Percentiles rank a stretch among this genome's conserved stretches.
These are phyloP conservation scores for Platorchestia sp. DNA, from an alignment of 1,140 invertebrate genomes.

Conservation along the genomic window DNA sequence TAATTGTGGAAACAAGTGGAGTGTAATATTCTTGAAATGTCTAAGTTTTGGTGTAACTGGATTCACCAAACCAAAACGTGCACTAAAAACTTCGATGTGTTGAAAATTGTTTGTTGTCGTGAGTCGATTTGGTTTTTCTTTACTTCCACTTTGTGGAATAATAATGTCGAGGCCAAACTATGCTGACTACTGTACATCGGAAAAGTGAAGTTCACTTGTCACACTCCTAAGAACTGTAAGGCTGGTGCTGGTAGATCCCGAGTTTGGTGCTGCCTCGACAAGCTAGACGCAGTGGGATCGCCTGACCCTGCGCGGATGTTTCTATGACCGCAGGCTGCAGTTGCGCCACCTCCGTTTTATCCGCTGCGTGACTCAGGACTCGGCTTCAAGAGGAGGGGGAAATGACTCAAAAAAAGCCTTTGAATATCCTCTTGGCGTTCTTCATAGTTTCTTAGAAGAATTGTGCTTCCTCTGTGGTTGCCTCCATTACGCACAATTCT, in stretches of 20 bases:
- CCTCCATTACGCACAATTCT: not conserved
- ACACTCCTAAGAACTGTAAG: not conserved
- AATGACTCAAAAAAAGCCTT: not conserved
- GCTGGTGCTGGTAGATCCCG: not conserved
- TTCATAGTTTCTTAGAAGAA: not conserved
- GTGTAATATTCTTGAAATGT: no score
- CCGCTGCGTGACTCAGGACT: not conserved
- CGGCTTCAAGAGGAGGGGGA: not conserved
- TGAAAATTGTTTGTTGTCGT: no score
- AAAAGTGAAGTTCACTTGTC: no score
- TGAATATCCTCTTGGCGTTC: not conserved
- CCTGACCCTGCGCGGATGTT: not conserved
- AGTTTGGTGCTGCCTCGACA: not conserved
- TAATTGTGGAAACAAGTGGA: no score
- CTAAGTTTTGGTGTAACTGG: no score
- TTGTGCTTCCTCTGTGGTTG: not conserved
- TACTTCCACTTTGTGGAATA: no score
- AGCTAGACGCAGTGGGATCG: not conserved
- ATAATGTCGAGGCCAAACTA: no score
- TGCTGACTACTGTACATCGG: no score
- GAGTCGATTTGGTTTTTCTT: no score
- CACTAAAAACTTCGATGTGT: no score
- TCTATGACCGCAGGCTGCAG: not conserved
- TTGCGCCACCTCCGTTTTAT: not conserved
- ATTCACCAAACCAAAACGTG: no score